These are phyloP conservation scores for Oreortyx pictus DNA, from an alignment of 2,797 vertebrate genomes.

Conservation along the genomic window DNA sequence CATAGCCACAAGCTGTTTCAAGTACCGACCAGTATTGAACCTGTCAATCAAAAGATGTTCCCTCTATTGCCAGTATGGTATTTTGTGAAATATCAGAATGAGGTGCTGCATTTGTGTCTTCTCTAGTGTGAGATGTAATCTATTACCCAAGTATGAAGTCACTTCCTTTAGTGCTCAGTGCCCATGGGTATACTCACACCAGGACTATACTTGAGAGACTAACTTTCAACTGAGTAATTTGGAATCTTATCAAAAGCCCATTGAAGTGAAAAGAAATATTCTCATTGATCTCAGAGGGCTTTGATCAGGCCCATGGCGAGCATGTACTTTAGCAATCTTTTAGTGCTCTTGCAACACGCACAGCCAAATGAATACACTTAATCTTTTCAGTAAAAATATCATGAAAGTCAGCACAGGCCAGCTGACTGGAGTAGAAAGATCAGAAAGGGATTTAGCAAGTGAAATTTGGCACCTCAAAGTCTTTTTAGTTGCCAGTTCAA, in stretches of 20 bases:
- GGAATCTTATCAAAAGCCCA: constrained; percentile 52
- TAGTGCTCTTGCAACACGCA: constrained; percentile 46
- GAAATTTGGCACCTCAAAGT: background rate
- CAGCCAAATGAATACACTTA: constrained; percentile 39
- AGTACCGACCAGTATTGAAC: constrained; percentile 27
- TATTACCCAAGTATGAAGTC: background rate
- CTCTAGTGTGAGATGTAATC: accelerated
- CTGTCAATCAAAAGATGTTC: constrained; percentile 51
- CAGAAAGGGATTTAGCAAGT: background rate
- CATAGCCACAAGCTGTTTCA: constrained; percentile 38
- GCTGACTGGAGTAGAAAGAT: background rate
- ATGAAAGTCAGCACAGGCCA: background rate
- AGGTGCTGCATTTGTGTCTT: background rate
- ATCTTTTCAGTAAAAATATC: constrained; percentile 20
- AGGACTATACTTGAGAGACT: background rate
- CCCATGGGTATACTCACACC: background rate
- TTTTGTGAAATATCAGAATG: background rate
- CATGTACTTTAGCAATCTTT: constrained; percentile 56
- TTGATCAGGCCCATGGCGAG: constrained; percentile 60
- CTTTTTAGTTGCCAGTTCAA: background rate
- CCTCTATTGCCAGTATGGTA: background rate
- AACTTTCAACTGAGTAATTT: constrained; percentile 46
- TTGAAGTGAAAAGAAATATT: constrained; percentile 68
- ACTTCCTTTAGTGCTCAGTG: background rate
- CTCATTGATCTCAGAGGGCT: constrained; percentile 63